Evolutionary conservation across 2,888 invertebrate genomes (phyloP), one percentile per base, ranked within the genome.

Genomic region (Cephus nigrinus): DNA sequence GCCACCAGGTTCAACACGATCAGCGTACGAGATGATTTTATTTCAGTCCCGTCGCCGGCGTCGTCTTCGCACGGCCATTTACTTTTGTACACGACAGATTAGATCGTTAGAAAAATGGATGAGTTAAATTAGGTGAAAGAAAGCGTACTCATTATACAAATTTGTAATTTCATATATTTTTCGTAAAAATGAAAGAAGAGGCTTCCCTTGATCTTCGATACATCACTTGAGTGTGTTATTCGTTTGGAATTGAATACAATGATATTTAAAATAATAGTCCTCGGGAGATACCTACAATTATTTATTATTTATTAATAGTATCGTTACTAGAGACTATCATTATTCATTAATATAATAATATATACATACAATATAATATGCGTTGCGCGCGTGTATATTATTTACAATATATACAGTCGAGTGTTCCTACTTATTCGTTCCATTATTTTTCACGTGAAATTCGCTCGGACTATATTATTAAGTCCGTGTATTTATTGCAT

Each of bases 211-310:
- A 82, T 82, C 78, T 79, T 82, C 77, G 79, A 80, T 82, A 83
- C 80, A 81, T 78, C 79, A 74, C 76, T 73, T 73, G 68, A 68
- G 71, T 76, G 71, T 76, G 32, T 72, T 75, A 74, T 77, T 79
- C 80, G 72, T 75, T 79, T 81, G 80, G 80, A 83, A 83, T 82
- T 77, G 78, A 83, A 80, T 85, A 86, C 77, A 84, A 79, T 85
- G 78, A 86, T 83, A 85, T 81, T 84, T 82, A 84, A 86, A 86
- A 86, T 84, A 86, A 84, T 82, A 74, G 74, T 76, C 78, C 82
- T 81, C 75, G n/a, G 78, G 78, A 78, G 80, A 73, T 79, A 77
- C 72, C 80, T 83, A 82, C 82, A 84, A 85, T 82, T 84, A 86
- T 83, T 55, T 84, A 79, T 81, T 82, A 81, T 81, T 80, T 79